A percentile compares a stretch with the other conserved stretches of the same genome.
phyloP scores from a whole-genome alignment of 2,113 vertebrate genomes.

The Mastomys coucha region DNA sequence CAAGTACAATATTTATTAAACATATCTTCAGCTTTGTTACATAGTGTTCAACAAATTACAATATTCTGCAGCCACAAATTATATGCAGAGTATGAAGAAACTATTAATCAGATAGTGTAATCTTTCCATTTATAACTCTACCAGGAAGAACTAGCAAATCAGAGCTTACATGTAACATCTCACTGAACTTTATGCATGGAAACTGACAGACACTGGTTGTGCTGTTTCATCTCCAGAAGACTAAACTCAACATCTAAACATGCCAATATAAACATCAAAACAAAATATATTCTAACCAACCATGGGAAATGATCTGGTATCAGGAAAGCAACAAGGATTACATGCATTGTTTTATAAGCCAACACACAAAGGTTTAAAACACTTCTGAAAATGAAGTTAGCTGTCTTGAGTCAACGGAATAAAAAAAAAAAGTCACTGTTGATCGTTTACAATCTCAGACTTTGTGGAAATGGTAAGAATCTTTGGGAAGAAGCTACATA shows the following conservation, averaged over 20 bases:
- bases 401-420: slow-evolving; percentile 91
- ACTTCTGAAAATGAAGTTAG: slow-evolving; percentile 94
- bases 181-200: slow-evolving; percentile 94
- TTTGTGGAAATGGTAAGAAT: slow-evolving; percentile 92
- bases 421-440: slow-evolving; percentile 92
- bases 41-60: slow-evolving; percentile 98
- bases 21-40: slow-evolving; percentile 96
- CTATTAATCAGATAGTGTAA: slow-evolving; percentile 92
- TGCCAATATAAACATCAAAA: slow-evolving; percentile 94
- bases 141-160: slow-evolving; percentile 94
- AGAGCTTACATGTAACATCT: slow-evolving; percentile 94
- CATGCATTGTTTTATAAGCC: slow-evolving; percentile 92
- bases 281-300: slow-evolving; percentile 92
- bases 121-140: slow-evolving; percentile 93
- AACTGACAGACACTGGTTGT: slow-evolving; percentile 93
- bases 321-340: slow-evolving; percentile 96
- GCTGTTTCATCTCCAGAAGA: slow-evolving; percentile 94
- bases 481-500: slow-evolving; percentile 99
- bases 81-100: slow-evolving; percentile 96
- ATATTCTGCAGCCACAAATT: slow-evolving; percentile 96
- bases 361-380: slow-evolving; percentile 94
- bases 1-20: slow-evolving; percentile 99
- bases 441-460: slow-evolving; percentile 94
- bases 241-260: slow-evolving; percentile 93
- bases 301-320: slow-evolving; percentile 92